A percentile compares a stretch with the other conserved stretches of the same genome.
Evolutionary conservation across 2,888 invertebrate genomes (phyloP).

Genomic region (Stictocephala bisonia): DNA sequence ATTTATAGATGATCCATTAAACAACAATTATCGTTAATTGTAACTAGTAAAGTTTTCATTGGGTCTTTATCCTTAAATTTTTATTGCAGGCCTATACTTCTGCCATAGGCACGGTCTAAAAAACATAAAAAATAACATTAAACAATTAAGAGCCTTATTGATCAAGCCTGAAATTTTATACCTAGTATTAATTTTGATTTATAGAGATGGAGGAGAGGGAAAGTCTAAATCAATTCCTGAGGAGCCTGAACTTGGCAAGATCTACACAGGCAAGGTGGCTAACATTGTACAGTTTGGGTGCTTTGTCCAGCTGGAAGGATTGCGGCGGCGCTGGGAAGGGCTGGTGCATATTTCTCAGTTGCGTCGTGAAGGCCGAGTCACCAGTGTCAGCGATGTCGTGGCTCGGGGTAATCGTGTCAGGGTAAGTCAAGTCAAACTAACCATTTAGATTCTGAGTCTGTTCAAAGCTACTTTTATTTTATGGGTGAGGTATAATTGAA

Average conservation of each 20-base stretch:
- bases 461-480: too few relatives aligned
- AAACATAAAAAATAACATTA: too few relatives aligned
- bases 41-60: too few relatives aligned
- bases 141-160: too few relatives aligned
- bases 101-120: too few relatives aligned
- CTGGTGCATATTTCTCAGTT: conserved; percentile 97
- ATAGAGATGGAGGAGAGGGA: conserved; percentile 31
- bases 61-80: too few relatives aligned
- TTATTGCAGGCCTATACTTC: too few relatives aligned
- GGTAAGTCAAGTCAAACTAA: conserved; percentile 48
- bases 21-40: too few relatives aligned
- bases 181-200: too few relatives aligned
- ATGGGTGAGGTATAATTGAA: too few relatives aligned
- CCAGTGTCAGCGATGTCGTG: conserved; percentile 94
- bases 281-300: conserved; percentile 98
- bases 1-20: too few relatives aligned
- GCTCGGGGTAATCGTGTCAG: conserved; percentile 87
- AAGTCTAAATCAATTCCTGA: conserved; percentile 64
- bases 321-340: conserved; percentile 92
- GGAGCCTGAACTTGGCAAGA: conserved; percentile 85
- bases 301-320: conserved; percentile 94
- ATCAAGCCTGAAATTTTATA: too few relatives aligned
- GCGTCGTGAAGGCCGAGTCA: conserved; percentile 92
- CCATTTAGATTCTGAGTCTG: neutral
- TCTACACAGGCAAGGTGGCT: conserved; percentile 93